A percentile compares a stretch with the other conserved stretches of the same genome.
Evolutionary conservation across 23 tunicate species (phyloP).

Genomic region (Botrylloides violaceus): DNA sequence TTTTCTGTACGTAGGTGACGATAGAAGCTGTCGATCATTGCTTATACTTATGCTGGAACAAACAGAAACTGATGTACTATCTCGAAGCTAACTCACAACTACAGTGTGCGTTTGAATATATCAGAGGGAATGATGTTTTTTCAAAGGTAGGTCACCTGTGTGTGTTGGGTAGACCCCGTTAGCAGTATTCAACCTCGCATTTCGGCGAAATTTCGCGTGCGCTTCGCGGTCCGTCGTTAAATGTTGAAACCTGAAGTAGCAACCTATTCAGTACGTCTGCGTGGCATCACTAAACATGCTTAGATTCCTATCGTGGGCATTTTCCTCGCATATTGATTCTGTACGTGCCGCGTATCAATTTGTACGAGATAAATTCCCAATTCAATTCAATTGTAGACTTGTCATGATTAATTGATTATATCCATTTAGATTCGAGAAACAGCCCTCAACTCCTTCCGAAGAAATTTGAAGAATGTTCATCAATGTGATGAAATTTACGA

Average conservation of each 20-base stretch:
- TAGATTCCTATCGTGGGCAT: too few relatives aligned
- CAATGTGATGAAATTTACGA: constrained; percentile 9
- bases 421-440: constrained; percentile 62
- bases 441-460: constrained; percentile 36
- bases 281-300: background rate
- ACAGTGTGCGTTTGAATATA: constrained; percentile 47
- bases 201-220: background rate
- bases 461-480: constrained; percentile 4
- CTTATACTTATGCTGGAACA: constrained; percentile 85
- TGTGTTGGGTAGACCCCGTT: too few relatives aligned
- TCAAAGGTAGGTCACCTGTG: constrained; percentile 72
- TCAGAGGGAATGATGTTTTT: constrained; percentile 67
- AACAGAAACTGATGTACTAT: constrained; percentile 77
- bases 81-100: constrained; percentile 73
- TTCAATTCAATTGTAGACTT: background rate
- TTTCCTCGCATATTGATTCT: too few relatives aligned
- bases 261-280: too few relatives aligned
- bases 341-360: too few relatives aligned
- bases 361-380: background rate
- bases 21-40: constrained; percentile 86
- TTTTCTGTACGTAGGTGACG: constrained; percentile 64
- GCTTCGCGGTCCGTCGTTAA: too few relatives aligned
- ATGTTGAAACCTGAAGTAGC: too few relatives aligned
- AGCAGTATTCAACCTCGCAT: too few relatives aligned
- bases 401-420: background rate